Evolutionary conservation across 2,113 vertebrate species (phyloP).

Genomic region (Thalassoma bifasciatum): DNA sequence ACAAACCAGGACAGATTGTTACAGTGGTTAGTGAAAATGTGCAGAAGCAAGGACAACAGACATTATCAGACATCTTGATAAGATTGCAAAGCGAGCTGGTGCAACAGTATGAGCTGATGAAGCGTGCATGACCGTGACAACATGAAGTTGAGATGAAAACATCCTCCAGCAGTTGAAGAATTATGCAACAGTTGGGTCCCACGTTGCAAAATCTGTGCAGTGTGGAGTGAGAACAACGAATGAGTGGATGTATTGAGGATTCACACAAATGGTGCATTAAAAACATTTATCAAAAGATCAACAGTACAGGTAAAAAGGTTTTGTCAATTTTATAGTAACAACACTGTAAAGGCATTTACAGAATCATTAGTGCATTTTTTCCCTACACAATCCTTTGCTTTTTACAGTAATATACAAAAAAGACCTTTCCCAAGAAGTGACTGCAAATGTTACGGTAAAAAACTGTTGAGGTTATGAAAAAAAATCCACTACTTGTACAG

Average conservation of each 20-base stretch:
- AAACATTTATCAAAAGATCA: neutral
- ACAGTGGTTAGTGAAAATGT: conserved; percentile 32
- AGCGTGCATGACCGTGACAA: conserved; percentile 1
- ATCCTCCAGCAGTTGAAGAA: neutral
- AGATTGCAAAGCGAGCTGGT: conserved; percentile 6
- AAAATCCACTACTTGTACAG: too few relatives aligned
- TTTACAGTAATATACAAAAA: too few relatives aligned
- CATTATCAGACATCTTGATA: conserved; percentile 65
- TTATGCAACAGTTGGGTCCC: too few relatives aligned
- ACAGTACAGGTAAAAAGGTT: too few relatives aligned
- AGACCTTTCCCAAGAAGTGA: too few relatives aligned
- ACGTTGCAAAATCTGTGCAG: neutral
- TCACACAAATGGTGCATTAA: neutral
- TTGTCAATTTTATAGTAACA: too few relatives aligned
- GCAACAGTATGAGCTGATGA: neutral
- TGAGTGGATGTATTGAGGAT: neutral
- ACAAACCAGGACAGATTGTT: conserved; percentile 15
- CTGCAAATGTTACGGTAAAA: too few relatives aligned
- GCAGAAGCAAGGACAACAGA: conserved; percentile 14
- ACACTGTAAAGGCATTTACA: too few relatives aligned
- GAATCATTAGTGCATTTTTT: too few relatives aligned
- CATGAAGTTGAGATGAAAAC: neutral
- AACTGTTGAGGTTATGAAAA: too few relatives aligned
- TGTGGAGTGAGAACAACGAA: neutral
- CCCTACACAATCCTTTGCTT: too few relatives aligned